Evolutionary conservation across 2,113 vertebrate species (phyloP), one percentile per base, ranked within the genome.

Genomic region (Physeter macrocephalus): DNA sequence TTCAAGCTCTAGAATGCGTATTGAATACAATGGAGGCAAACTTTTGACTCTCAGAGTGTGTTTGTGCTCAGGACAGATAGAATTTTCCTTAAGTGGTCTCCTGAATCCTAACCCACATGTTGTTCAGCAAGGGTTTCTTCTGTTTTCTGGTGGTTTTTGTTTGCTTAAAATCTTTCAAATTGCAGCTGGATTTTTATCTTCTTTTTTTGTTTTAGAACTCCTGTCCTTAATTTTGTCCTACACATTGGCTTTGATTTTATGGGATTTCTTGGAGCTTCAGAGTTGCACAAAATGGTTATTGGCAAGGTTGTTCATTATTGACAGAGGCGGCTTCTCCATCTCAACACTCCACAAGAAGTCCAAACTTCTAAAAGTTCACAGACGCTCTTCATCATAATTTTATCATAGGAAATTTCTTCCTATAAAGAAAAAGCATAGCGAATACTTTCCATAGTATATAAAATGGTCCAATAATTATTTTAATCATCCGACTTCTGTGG

Each of bases 391-490:
- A 66, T 54, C n/a, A 67, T 72, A 20, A 18, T 82, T 91, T 82
- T 86, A 81, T 81, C n/a, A 29, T 29, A 92, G 52, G 20, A 87
- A 74, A 5, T 82, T 8, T 94, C 23, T 82, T 95, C 64, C 72
- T 85, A 31, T 92, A 57, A 93, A 91, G 61, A 61, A 89, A 94
- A 82, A 92, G 49, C 20, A 80, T 54, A 49, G 29, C 8, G 46
- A 95, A 41, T 94, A 34, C 17, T 94, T 72, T 89, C 31, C 11
- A 25, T 31, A 27, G 23, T 85, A 3, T 91, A 29, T 64, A 54
- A 71, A 94, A 74, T 91, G 11, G 21, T 43, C 62, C 43, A 69
- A 17, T 91, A 80, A 80, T 93, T 93, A 89, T 94, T 97, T 95
- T 64, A 90, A 72, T 87, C 6, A 64, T 87, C 27, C 36, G 84